A percentile compares a stretch with the other conserved stretches of the same genome.
Evolutionary conservation across 2,797 vertebrate genomes (phyloP).

Genomic region (Enteromius mattozi): DNA sequence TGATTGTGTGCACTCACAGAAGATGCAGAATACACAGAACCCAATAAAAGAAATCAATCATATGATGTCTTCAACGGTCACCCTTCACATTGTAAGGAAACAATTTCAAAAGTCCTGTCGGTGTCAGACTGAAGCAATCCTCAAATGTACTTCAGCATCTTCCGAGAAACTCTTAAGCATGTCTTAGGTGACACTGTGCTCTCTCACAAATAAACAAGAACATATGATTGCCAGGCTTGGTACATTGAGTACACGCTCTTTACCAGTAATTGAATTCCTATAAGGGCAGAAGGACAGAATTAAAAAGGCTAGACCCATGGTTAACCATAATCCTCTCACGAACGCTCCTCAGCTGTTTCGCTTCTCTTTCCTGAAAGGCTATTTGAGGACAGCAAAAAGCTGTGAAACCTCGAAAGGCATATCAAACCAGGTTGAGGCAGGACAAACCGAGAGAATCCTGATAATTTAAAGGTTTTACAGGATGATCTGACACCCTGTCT

Average conservation of each 20-base stretch:
- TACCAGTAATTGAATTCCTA: background rate
- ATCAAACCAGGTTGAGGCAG: constrained; percentile 29
- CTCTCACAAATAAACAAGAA: background rate
- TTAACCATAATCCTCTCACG: constrained; percentile 37
- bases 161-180: background rate
- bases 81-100: background rate
- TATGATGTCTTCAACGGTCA: background rate
- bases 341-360: constrained; percentile 27
- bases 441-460: constrained; percentile 38
- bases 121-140: background rate
- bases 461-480: constrained; percentile 33
- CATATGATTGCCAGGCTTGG: background rate
- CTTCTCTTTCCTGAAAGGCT: constrained; percentile 39
- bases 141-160: constrained; percentile 32
- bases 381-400: constrained; percentile 43
- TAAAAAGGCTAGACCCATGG: constrained; percentile 23
- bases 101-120: background rate
- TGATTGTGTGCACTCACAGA: constrained; percentile 13
- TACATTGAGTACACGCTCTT: background rate
- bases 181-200: background rate
- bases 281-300: constrained; percentile 17
- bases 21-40: background rate
- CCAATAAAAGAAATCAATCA: background rate
- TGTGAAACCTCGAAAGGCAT: constrained; percentile 34
- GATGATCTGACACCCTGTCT: constrained; percentile 25